A percentile compares a stretch with the other conserved stretches of the same genome.
phyloP scores from a whole-genome alignment of 2,113 vertebrate species.

The Hemibagrus wyckioides region DNA sequence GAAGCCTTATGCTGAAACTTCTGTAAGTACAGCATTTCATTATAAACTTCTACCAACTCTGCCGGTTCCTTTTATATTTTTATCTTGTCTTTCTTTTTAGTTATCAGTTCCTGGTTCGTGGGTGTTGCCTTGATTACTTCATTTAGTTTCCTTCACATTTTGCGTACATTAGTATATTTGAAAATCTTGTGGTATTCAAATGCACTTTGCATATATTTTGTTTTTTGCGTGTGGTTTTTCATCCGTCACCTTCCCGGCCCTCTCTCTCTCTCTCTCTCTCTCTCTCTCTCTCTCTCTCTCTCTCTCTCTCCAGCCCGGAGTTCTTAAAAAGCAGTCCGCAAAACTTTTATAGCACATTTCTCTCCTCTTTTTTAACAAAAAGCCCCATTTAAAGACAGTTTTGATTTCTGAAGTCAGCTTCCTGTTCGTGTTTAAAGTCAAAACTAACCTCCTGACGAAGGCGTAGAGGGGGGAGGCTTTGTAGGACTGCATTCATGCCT shows the following conservation, averaged over 20 bases:
- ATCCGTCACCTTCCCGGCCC: constrained; percentile 26
- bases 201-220: constrained; percentile 49
- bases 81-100: background rate
- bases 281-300: too few species aligned
- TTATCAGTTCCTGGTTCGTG: background rate
- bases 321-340: constrained; percentile 11
- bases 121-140: background rate
- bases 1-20: constrained; percentile 41
- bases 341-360: background rate
- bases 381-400: constrained; percentile 14
- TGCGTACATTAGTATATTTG: constrained; percentile 48
- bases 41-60: background rate
- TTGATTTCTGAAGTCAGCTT: constrained; percentile 50
- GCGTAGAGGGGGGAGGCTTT: background rate
- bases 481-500: background rate
- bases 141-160: constrained; percentile 43
- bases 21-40: constrained; percentile 47
- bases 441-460: constrained; percentile 33
- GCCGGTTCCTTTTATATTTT: background rate
- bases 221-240: constrained; percentile 43
- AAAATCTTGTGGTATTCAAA: constrained; percentile 55
- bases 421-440: constrained; percentile 51
- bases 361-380: constrained; percentile 28
- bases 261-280: too few species aligned
- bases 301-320: background rate